phyloP scores from a whole-genome alignment of 1,140 invertebrate species.

The Zaprionus ornatus region DNA sequence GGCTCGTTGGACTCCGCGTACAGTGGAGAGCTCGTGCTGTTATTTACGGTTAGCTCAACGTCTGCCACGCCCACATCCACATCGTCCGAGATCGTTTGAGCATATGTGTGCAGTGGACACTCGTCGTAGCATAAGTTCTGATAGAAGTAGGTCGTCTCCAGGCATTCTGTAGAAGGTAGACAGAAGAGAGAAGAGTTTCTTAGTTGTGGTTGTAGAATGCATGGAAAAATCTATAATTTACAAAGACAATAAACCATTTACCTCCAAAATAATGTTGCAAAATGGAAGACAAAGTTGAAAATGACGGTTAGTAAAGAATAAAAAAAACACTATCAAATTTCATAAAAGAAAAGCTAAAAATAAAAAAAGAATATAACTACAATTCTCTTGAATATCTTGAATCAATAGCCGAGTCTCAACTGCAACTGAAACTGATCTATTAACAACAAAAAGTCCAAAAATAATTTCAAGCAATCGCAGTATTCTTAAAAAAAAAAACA shows the following conservation, averaged over 20 bases:
- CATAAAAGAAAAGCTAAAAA: conserved; percentile 19
- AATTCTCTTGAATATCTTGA: conserved; percentile 8
- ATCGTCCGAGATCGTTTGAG: conserved; percentile 23
- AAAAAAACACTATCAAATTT: conserved; percentile 5
- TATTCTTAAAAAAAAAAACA: conserved; percentile 56
- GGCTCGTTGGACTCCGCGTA: background rate
- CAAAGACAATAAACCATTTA: conserved; percentile 40
- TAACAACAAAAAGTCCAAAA: conserved; percentile 52
- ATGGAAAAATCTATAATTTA: background rate
- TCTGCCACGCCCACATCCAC: conserved; percentile 16
- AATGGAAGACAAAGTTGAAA: conserved; percentile 20
- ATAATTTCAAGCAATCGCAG: conserved; percentile 49
- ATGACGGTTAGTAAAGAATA: conserved; percentile 18
- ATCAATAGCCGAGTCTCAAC: conserved; percentile 23
- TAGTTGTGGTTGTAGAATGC: background rate
- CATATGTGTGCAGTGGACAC: conserved; percentile 66
- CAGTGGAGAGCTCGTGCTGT: background rate
- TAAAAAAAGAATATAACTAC: conserved; percentile 17
- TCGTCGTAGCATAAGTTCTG: conserved; percentile 64
- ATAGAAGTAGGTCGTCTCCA: conserved; percentile 55
- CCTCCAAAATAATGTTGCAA: conserved; percentile 43
- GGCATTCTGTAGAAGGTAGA: conserved; percentile 64
- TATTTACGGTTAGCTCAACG: background rate
- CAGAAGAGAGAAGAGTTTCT: background rate
- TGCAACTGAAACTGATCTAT: conserved; percentile 27